These are phyloP conservation scores for Sinodicranocentrus sp. DNA, from an alignment of 2,888 invertebrate species.

Conservation along the genomic window DNA sequence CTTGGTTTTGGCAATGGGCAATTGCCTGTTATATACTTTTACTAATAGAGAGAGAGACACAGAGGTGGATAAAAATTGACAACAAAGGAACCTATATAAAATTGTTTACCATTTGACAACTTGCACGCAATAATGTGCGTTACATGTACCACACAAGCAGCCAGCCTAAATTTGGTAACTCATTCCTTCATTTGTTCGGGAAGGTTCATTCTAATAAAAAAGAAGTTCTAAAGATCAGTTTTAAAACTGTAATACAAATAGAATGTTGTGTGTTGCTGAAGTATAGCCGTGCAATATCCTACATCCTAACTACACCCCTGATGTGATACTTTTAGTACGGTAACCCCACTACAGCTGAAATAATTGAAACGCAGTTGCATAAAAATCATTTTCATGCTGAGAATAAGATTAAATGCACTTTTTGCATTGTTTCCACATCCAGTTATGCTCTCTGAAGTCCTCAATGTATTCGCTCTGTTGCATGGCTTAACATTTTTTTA, in stretches of 20 bases:
- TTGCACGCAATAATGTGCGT: no score
- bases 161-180: no score
- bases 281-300: constrained; percentile 3
- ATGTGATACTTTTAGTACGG: neutral
- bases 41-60: no score
- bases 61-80: no score
- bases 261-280: neutral
- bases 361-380: constrained; percentile 7
- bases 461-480: no score
- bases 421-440: neutral
- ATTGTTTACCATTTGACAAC: no score
- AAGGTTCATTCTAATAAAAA: no score
- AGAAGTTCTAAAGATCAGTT: neutral
- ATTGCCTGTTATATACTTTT: no score
- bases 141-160: no score
- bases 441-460: neutral
- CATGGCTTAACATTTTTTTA: neutral
- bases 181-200: no score
- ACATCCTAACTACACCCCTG: neutral
- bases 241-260: neutral
- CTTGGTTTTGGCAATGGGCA: no score
- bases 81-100: no score
- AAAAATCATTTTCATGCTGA: neutral
- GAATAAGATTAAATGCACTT: neutral
- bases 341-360: neutral